Base-by-base conservation (phyloP, 2,113 vertebrate genomes). In the Tetraodon nigroviridis region DNA sequence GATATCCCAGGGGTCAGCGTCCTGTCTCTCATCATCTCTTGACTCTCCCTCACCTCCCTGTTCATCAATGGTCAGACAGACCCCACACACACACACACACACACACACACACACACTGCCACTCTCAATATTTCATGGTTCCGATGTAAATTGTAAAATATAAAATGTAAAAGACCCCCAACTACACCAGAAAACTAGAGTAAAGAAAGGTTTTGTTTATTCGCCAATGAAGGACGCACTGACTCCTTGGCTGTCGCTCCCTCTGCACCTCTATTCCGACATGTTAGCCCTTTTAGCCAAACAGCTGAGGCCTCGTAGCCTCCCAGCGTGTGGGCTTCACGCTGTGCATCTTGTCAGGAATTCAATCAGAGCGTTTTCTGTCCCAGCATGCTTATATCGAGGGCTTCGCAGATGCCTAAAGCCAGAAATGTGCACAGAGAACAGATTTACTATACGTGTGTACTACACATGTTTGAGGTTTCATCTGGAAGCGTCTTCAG, bases 21-120 rank as follows among this genome's bases (percentile, higher is more conserved):
- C 72, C 75, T 81, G 68, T 78, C 75, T 81, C 73, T 78, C 80
- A 76, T 75, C 78, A 78, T 79, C 74, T 75, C 58, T 52, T 48
- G 13, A 52, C 45, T 71, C 68, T 67, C 60, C 67, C 59, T 51
- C 58, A 74, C 61, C 56, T 65, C 57, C 27, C n/a, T 72, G 56
- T 59, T 66, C 42, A 58, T 71, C 61, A 64, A 29, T 24, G 63
- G 56, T 59, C 75, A 76, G 67, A 61, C 47, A 48, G 68, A 73
- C 78, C 73, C 53, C 83, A 59, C 80, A 67, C 65, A 58, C 63
- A 58, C 5, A 7, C 14, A 27, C 10, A 42, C 1, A 65, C 2
- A 22, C 18, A 47, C 18, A 40, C 16, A 51, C 4, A 27, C 53
- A 51, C 24, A 27, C 24, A 5, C 24, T 27, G 7, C 7, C 5